phyloP scores from a whole-genome alignment of 92 coral and sea anemone genomes.

The Siderastrea radians region DNA sequence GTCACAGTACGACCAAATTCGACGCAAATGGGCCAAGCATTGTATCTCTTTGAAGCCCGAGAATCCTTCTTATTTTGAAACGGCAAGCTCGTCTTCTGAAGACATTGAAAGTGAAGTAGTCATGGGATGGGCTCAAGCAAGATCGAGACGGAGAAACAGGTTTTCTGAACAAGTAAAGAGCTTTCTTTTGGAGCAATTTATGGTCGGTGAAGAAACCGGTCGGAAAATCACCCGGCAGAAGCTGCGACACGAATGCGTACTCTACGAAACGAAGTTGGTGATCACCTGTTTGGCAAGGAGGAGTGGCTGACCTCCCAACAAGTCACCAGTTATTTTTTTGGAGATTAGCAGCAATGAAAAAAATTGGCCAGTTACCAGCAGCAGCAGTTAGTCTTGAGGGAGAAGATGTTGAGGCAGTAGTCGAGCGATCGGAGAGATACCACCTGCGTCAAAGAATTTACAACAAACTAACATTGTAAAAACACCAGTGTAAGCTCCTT shows the following conservation, averaged over 20 bases:
- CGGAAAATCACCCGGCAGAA: constrained; percentile 52
- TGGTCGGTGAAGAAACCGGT: constrained; percentile 67
- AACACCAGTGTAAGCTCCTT: background rate
- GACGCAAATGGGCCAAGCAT: constrained; percentile 59
- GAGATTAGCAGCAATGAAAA: constrained; percentile 43
- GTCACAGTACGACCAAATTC: constrained; percentile 58
- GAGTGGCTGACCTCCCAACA: constrained; percentile 62
- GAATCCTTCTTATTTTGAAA: constrained; percentile 5
- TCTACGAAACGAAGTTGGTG: constrained; percentile 22
- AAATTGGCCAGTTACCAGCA: constrained; percentile 45
- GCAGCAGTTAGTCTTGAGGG: constrained; percentile 24
- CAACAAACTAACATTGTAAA: constrained; percentile 5
- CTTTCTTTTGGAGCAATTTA: constrained; percentile 49
- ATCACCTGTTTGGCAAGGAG: constrained; percentile 30
- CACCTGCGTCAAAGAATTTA: constrained; percentile 2
- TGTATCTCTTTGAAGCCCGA: constrained; percentile 47
- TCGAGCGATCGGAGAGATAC: constrained; percentile 17
- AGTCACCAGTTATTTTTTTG: constrained; percentile 54
- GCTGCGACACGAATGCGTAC: constrained; percentile 50
- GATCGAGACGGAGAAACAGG: constrained; percentile 29
- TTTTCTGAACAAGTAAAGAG: constrained; percentile 44
- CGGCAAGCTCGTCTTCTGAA: background rate
- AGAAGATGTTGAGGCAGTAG: constrained; percentile 34
- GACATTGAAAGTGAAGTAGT: background rate
- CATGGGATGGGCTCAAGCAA: constrained; percentile 42